Base-by-base conservation (phyloP, 2,888 invertebrate genomes). In the Drosophila dives region DNA sequence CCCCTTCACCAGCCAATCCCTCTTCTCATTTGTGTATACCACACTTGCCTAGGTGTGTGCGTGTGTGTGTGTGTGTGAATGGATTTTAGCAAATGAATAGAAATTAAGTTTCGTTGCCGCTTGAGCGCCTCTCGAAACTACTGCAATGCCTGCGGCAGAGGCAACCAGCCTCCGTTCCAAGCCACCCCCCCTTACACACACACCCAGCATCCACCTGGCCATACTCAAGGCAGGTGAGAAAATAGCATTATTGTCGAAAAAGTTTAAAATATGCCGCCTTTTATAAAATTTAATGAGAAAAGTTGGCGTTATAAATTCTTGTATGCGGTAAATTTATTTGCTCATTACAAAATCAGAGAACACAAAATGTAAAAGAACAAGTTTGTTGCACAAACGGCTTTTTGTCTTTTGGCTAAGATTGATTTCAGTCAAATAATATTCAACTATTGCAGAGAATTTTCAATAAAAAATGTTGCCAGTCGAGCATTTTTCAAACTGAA, bases 241-340 rank as follows among this genome's bases (percentile, higher is more conserved):
- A 90, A 86, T 86, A 70, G 68, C 83, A 77, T 88, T 86, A 90
- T 86, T 86, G 88, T 83, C 83, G 85, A 88, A 86, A 88, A 86
- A 86, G 90, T 88, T 86, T 90, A 86, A 86, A 86, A 86, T 86
- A 86, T 86, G 90, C 86, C 86, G 81, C 77, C 83, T 86, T 90
- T 87, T 90, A 88, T 86, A 83, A 90, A 87, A 87, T 90, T 86
- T 87, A 87, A 87, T 87, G 87, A 90, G 87, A 90, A 87, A 87
- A 87, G 90, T 87, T 90, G 83, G 81, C 72, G 74, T 80, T 86
- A 90, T 87, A 87, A 90, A 87, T 89, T 87, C 86, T 83, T 90
- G 86, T 69, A 90, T 87, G 86, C 81, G 86, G 86, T 88, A 71
- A 77, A 87, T 90, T 86, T 88, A 90, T 86, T 87, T 86, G 74